These are phyloP conservation scores for Cordilura impudica DNA, from an alignment of 2,888 invertebrate genomes.

Conservation along the genomic window DNA sequence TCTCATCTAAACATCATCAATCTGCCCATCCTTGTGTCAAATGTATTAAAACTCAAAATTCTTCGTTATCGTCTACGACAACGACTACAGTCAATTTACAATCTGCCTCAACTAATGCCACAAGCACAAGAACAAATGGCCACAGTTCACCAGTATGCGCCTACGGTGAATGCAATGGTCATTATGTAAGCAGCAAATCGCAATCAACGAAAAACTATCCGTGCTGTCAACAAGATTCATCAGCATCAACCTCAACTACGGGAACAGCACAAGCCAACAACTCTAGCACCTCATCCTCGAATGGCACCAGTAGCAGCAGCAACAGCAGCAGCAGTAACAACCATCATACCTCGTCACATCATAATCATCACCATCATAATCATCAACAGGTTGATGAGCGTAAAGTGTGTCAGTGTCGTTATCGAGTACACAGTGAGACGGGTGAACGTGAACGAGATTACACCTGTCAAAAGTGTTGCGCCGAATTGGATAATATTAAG, in stretches of 20 bases:
- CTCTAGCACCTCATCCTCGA: constrained; percentile 43
- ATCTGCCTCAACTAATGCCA: constrained; percentile 58
- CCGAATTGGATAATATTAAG: constrained; percentile 86
- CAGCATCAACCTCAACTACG: constrained; percentile 19
- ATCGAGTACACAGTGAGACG: constrained; percentile 62
- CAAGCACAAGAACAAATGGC: constrained; percentile 53
- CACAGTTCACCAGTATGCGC: constrained; percentile 59
- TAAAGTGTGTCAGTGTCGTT: constrained; percentile 71
- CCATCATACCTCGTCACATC: constrained; percentile 37
- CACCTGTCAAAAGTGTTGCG: constrained; percentile 78
- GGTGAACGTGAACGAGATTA: constrained; percentile 69
- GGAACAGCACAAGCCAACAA: constrained; percentile 30
- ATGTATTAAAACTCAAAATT: constrained; percentile 67
- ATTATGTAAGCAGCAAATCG: constrained; percentile 65
- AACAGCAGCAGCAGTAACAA: constrained; percentile 32
- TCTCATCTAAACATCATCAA: constrained; percentile 68
- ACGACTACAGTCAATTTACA: constrained; percentile 21
- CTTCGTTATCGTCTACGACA: constrained; percentile 17
- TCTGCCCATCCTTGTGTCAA: constrained; percentile 68
- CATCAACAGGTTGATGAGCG: constrained; percentile 62
- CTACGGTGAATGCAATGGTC: constrained; percentile 72
- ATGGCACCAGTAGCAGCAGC: constrained; percentile 47
- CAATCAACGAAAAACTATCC: constrained; percentile 49
- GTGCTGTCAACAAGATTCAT: constrained; percentile 58
- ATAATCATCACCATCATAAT: constrained; percentile 33